Evolutionary conservation across 2,888 invertebrate species (phyloP).

Genomic region (Drepanosiphum platanoidis): DNA sequence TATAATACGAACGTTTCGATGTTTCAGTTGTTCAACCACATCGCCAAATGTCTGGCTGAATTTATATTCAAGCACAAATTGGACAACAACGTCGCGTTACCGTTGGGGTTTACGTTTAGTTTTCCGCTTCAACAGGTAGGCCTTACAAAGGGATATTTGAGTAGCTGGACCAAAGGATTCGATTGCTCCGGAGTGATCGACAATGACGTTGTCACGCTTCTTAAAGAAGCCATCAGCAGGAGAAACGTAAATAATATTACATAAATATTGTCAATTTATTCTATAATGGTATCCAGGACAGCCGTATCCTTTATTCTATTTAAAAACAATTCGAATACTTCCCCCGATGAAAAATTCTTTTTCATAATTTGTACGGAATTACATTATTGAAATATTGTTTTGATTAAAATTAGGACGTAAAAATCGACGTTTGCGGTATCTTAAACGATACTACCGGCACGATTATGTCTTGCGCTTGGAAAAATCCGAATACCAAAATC

Average conservation of each 20-base stretch:
- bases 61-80: conserved; percentile 68
- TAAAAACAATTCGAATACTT: too few relatives aligned
- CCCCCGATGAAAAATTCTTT: not conserved
- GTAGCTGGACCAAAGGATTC: conserved; percentile 88
- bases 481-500: conserved; percentile 89
- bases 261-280: not conserved
- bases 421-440: conserved; percentile 87
- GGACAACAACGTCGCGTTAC: conserved; percentile 70
- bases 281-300: not conserved
- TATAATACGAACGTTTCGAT: not conserved
- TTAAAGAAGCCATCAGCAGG: conserved; percentile 69
- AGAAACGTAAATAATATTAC: conserved; percentile 41
- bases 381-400: not conserved
- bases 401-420: conserved; percentile 74
- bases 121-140: conserved; percentile 83
- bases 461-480: conserved; percentile 97
- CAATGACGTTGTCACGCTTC: conserved; percentile 76
- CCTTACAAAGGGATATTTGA: conserved; percentile 76
- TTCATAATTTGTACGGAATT: not conserved
- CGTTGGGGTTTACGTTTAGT: conserved; percentile 85
- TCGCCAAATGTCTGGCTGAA: conserved; percentile 70
- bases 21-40: conserved; percentile 72
- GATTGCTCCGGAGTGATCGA: conserved; percentile 78
- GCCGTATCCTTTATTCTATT: too few relatives aligned
- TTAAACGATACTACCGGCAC: conserved; percentile 95